Conservation (phyloP, 1,140 invertebrate species). For the Cephus cinctus region DNA sequence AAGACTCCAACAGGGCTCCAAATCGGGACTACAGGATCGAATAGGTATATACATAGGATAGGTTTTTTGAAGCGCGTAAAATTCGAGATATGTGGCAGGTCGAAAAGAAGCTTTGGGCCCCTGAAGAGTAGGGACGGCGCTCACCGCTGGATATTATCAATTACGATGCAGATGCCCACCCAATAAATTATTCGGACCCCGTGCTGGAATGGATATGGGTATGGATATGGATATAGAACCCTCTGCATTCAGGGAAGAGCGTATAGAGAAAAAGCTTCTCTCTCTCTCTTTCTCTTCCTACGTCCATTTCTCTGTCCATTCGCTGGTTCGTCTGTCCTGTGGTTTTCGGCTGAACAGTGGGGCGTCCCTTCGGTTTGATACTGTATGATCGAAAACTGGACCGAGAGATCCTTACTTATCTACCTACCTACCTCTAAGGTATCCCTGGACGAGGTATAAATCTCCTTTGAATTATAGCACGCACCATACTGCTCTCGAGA, state of each 20-base stretch:
- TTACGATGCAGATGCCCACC: slow-evolving; percentile 31
- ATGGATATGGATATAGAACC: no score
- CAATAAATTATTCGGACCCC: slow-evolving; percentile 33
- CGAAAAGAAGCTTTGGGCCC: slow-evolving; percentile 10
- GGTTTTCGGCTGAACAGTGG: slow-evolving; percentile 12
- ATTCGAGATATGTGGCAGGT: slow-evolving; percentile 40
- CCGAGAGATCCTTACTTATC: no score
- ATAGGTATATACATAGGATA: no score
- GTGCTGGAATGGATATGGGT: slow-evolving; percentile 12
- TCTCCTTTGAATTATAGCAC: slow-evolving; percentile 3
- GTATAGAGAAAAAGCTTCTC: no score
- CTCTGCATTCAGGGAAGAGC: no score
- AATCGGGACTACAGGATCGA: no score
- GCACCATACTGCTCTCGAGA: no score
- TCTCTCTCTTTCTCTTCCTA: no score
- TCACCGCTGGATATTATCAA: slow-evolving; percentile 35
- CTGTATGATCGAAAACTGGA: slow-evolving; percentile 8
- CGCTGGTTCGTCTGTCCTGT: no score
- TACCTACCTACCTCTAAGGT: not conserved
- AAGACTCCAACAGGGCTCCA: no score
- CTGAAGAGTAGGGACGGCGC: slow-evolving; percentile 15
- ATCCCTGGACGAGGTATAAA: slow-evolving; percentile 1
- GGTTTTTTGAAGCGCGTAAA: slow-evolving; percentile 39
- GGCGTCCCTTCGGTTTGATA: slow-evolving; percentile 8
- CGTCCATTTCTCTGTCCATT: no score